Conservation (phyloP, 2,888 invertebrate genomes). For the Drosophila ezoana region DNA sequence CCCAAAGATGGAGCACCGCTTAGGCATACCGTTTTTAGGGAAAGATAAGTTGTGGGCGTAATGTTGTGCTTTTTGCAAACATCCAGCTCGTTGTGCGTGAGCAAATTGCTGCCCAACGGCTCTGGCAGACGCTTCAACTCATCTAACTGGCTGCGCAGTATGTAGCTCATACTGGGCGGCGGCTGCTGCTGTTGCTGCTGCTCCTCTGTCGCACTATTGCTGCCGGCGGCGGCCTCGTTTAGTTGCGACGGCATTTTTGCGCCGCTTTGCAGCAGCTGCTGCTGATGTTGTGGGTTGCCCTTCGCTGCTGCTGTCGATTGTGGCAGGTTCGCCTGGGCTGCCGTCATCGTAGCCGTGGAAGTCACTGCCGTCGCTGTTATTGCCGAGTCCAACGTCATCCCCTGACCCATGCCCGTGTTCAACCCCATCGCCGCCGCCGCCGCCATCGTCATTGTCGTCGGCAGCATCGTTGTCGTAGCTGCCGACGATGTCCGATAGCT, state of each 20-base stretch:
- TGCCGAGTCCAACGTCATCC: constrained; percentile 71
- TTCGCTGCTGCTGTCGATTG: constrained; percentile 68
- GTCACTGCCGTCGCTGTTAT: constrained; percentile 73
- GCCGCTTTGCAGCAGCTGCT: constrained; percentile 65
- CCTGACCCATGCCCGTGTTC: constrained; percentile 76
- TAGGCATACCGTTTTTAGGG: constrained; percentile 94
- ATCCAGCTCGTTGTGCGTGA: constrained; percentile 90
- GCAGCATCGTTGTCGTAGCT: constrained; percentile 86
- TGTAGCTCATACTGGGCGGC: constrained; percentile 86
- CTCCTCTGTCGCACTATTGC: constrained; percentile 46
- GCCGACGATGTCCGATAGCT: constrained; percentile 85
- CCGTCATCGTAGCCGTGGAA: constrained; percentile 77
- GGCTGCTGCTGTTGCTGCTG: constrained; percentile 48
- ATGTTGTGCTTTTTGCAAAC: constrained; percentile 91
- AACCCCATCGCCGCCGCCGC: constrained; percentile 73
- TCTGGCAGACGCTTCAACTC: constrained; percentile 80
- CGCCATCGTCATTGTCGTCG: constrained; percentile 85
- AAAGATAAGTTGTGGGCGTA: constrained; percentile 94
- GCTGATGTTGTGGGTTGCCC: constrained; percentile 72
- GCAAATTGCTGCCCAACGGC: constrained; percentile 86
- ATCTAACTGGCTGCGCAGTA: constrained; percentile 85
- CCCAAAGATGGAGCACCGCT: constrained; percentile 82
- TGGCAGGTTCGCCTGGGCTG: constrained; percentile 70
- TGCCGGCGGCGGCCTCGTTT: constrained; percentile 68
- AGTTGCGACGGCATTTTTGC: constrained; percentile 42